phyloP scores from a whole-genome alignment of 2,113 vertebrate species.

The Grammomys dolichurus region DNA sequence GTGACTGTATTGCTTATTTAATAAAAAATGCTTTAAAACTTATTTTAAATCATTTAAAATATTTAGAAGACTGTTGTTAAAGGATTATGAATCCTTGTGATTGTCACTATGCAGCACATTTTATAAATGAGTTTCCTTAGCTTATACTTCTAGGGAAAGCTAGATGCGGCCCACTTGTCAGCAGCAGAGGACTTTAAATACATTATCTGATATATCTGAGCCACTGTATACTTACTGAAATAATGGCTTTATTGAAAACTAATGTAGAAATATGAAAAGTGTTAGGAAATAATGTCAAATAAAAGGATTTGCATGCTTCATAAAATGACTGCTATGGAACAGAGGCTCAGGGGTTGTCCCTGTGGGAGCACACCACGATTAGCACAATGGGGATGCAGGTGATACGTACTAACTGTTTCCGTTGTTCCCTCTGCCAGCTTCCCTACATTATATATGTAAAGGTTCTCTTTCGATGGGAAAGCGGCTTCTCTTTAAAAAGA shows the following conservation, averaged over 20 bases:
- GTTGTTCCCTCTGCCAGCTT: neutral
- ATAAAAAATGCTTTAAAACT: neutral
- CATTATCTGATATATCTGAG: neutral
- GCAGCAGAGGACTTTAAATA: neutral
- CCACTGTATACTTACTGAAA: constrained; percentile 41
- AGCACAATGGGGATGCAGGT: neutral
- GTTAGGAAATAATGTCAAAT: constrained; percentile 55
- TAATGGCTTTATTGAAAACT: constrained; percentile 61
- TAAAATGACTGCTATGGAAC: constrained; percentile 11
- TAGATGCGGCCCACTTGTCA: neutral
- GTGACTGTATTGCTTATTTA: neutral
- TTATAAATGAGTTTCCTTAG: neutral
- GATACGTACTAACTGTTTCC: neutral
- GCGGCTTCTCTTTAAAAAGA: neutral
- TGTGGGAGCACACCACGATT: neutral
- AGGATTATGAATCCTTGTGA: neutral
- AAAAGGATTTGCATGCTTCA: neutral
- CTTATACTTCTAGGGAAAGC: constrained; percentile 4
- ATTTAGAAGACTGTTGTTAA: neutral
- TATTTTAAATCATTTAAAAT: neutral
- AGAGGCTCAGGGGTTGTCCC: neutral
- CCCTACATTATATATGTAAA: neutral
- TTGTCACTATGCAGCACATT: neutral
- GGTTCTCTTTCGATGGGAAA: neutral
- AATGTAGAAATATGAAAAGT: constrained; percentile 48